Evolutionary conservation across 2,797 vertebrate species (phyloP).

Genomic region (Vultur gryphus): DNA sequence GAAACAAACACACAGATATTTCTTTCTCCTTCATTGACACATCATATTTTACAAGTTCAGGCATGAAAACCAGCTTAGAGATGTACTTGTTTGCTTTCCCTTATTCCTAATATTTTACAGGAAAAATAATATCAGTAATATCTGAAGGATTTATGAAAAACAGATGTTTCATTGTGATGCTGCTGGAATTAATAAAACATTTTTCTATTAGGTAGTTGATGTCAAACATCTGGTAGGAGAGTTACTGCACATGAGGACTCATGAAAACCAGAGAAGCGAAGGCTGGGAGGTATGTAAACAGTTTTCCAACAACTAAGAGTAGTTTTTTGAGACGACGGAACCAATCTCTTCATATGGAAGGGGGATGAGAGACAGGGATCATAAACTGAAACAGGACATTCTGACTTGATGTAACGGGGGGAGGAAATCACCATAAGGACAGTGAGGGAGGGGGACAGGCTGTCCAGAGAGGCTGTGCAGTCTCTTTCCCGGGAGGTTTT

Average conservation of each 20-base stretch:
- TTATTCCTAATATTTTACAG: neutral
- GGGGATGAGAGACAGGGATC: neutral
- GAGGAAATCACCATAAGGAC: rapidly evolving
- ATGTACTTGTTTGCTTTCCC: neutral
- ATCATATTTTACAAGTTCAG: neutral
- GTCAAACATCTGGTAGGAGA: neutral
- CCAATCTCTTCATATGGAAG: neutral
- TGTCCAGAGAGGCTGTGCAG: neutral
- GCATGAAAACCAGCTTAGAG: neutral
- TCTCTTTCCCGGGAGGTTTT: neutral
- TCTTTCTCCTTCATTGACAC: neutral
- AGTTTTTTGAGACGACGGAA: neutral
- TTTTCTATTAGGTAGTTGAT: neutral
- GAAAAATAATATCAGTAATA: neutral
- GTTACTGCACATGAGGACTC: neutral
- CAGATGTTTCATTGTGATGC: neutral
- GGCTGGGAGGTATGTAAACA: neutral
- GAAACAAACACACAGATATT: neutral
- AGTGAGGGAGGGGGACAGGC: neutral
- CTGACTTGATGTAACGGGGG: rapidly evolving
- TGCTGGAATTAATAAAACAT: neutral
- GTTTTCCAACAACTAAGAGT: neutral
- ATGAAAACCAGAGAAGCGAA: neutral
- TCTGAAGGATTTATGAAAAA: neutral
- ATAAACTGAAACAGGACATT: neutral